Percentiles rank a stretch among this genome's conserved stretches.
Conservation (phyloP, 37 sponge, comb jelly and placozoan genomes). For the Haliclona indistincta region DNA sequence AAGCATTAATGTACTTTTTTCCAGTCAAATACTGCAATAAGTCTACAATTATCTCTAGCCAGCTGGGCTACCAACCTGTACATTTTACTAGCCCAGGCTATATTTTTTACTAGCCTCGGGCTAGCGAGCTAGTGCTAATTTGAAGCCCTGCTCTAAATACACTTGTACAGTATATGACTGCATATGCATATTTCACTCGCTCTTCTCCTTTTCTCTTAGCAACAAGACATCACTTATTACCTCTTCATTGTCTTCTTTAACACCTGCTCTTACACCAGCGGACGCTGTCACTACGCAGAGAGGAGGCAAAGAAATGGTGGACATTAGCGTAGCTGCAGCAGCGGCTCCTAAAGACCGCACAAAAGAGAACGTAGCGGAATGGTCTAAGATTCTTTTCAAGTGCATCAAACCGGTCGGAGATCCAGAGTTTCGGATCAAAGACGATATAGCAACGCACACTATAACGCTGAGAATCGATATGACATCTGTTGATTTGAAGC, state of each 20-base stretch:
- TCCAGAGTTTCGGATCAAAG: slow-evolving; percentile 57
- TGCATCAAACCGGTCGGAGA: slow-evolving; percentile 70
- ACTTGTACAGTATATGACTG: no score
- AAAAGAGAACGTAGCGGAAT: slow-evolving; percentile 33
- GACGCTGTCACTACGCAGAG: neutral
- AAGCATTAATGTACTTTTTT: no score
- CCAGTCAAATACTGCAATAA: no score
- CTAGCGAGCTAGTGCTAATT: no score
- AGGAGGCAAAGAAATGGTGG: neutral
- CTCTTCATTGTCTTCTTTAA: neutral
- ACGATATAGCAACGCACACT: slow-evolving; percentile 75
- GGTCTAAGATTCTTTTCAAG: slow-evolving; percentile 57
- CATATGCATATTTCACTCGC: neutral
- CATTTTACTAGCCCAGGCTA: no score
- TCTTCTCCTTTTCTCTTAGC: neutral
- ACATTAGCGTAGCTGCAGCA: no score
- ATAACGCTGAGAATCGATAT: slow-evolving; percentile 62
- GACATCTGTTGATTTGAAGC: slow-evolving; percentile 48
- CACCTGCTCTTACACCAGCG: neutral
- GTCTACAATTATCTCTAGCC: no score
- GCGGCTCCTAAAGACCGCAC: no score
- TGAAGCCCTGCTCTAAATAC: no score
- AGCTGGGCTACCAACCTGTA: no score
- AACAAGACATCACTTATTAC: neutral
- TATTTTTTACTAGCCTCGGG: no score